phyloP scores from a whole-genome alignment of 2,797 vertebrate species.

The Rhabdomys pumilio region DNA sequence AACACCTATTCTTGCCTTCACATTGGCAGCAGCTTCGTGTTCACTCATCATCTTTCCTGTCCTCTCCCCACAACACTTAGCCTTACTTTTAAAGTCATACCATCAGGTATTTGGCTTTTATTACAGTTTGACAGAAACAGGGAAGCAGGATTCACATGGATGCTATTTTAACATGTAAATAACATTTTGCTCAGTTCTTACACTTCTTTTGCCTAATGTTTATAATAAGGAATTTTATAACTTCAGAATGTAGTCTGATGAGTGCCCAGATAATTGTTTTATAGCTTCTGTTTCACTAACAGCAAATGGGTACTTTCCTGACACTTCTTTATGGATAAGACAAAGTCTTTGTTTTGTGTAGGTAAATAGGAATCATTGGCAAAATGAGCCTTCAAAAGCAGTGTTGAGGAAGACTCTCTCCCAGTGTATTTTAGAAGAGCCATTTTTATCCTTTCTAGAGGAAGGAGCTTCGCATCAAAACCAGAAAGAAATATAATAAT shows the following conservation, averaged over 20 bases:
- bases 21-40: not conserved
- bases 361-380: conserved; percentile 69
- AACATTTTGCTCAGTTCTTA: conserved; percentile 12
- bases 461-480: conserved; percentile 49
- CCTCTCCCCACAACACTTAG: not conserved
- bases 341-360: conserved; percentile 61
- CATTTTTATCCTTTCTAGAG: conserved; percentile 4
- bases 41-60: not conserved
- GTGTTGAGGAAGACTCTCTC: not conserved
- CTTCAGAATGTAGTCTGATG: not conserved
- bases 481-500: conserved; percentile 70
- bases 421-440: not conserved
- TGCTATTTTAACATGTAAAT: conserved; percentile 3
- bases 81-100: not conserved
- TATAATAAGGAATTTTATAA: conserved; percentile 3
- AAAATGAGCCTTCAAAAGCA: conserved; percentile 48
- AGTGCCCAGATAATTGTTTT: conserved; percentile 39
- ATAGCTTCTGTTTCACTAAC: conserved; percentile 13
- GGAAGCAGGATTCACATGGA: not conserved
- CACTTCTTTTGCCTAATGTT: not conserved
- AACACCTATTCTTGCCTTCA: not conserved
- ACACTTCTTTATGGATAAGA: conserved; percentile 35
- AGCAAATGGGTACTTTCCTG: conserved; percentile 45
- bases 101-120: not conserved
- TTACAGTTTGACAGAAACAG: not conserved